Conservation (phyloP, 2,113 vertebrate species). For the Pica pica region DNA sequence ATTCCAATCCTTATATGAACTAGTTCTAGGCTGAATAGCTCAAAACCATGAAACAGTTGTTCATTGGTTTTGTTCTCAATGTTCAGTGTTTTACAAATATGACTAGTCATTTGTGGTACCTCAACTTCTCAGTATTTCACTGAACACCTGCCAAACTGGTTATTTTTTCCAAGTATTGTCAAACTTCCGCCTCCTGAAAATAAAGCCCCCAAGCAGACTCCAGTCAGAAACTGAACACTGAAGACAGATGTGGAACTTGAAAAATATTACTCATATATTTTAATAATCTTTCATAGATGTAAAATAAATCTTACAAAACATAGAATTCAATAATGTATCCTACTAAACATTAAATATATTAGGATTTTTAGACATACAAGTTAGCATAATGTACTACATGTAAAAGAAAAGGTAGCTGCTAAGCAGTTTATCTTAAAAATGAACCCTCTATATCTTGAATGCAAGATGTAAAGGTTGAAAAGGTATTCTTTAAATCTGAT, state of each 20-base stretch:
- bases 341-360: background rate
- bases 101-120: background rate
- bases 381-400: background rate
- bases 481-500: background rate
- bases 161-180: background rate
- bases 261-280: background rate
- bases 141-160: background rate
- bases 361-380: background rate
- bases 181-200: background rate
- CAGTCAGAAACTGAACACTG: background rate
- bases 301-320: background rate
- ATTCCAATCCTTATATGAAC: background rate
- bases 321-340: background rate
- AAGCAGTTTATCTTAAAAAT: slow-evolving; percentile 21
- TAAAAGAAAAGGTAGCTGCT: background rate
- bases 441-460: background rate
- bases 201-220: background rate
- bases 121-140: background rate
- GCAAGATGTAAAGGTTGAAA: background rate
- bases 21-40: background rate
- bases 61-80: background rate
- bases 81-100: background rate
- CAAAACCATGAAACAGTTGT: background rate
- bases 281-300: background rate
- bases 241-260: background rate